A percentile compares a stretch with the other conserved stretches of the same genome.
Evolutionary conservation across 2,888 invertebrate species (phyloP).

Genomic region (Agapetus fuscipes): DNA sequence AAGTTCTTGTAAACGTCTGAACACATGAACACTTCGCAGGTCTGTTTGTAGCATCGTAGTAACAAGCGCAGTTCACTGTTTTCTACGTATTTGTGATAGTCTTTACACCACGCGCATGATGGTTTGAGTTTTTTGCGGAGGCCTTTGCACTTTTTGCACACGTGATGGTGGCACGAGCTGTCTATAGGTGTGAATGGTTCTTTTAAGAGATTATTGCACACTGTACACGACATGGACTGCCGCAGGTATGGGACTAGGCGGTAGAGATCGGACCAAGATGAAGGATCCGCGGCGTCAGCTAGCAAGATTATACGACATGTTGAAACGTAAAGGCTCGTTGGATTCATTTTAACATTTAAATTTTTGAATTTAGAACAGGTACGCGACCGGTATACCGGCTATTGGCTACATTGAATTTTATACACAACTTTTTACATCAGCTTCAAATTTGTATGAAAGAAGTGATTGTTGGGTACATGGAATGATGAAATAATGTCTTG

Average conservation of each 20-base stretch:
- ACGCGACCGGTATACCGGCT: too few species aligned
- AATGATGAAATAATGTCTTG: too few species aligned
- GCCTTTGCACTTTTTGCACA: constrained; percentile 76
- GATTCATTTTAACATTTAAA: too few species aligned
- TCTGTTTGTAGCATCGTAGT: constrained; percentile 79
- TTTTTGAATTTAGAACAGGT: too few species aligned
- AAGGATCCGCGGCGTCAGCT: constrained; percentile 60
- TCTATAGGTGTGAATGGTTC: constrained; percentile 65
- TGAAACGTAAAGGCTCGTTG: constrained; percentile 71
- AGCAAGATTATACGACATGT: constrained; percentile 71
- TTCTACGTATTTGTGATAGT: constrained; percentile 71
- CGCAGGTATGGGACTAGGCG: constrained; percentile 75
- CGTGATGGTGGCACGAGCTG: constrained; percentile 69
- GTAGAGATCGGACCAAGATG: constrained; percentile 72
- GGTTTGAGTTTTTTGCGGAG: constrained; percentile 76
- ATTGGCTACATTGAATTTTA: too few species aligned
- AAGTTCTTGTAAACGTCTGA: constrained; percentile 60
- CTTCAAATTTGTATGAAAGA: too few species aligned
- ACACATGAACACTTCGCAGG: constrained; percentile 74
- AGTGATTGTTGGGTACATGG: too few species aligned
- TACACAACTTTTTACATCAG: too few species aligned
- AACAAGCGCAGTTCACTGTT: constrained; percentile 73
- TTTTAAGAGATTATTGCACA: constrained; percentile 73
- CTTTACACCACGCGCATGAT: constrained; percentile 76
- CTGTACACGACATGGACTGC: constrained; percentile 81